Evolutionary conservation across 2,113 vertebrate species (phyloP), one percentile per base, ranked within the genome.

Genomic region (Phycodurus eques): DNA sequence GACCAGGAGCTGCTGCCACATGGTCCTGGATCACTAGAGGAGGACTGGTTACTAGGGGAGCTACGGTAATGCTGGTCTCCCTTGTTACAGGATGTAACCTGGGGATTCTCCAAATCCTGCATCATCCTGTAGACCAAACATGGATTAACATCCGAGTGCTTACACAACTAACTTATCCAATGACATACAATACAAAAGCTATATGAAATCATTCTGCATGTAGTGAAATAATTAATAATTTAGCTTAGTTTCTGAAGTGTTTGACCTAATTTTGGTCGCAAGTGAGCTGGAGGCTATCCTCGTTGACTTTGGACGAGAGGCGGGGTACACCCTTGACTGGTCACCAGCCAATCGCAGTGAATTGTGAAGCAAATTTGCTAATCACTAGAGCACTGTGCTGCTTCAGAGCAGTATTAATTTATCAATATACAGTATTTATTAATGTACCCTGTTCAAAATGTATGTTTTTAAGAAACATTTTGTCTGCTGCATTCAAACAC

Each of bases 41-140:
- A 97, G 0, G 97, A 99, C 84, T 98, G 97, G 92, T 99, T 99
- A 92, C 96, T 98, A 1, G 97, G 97, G 27, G 97, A 99, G 87
- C 96, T 97, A 85, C 97, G 95, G 91, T 90, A 97, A 92, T 89
- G 90, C 69, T 93, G 91, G 76, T 94, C 85, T 90, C 80, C 91
- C 84, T 92, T 86, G 81, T 80, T 87, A 82, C 87, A 90, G 9
- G 61, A 76, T 57, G 74, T 67, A 57, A 88, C 75, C 85, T 88
- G 79, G 5, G 81, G 79, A 76, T 86, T 87, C 75, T 92, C 88
- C 83, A 85, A 68, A 44, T 90, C 88, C 66, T 90, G 81, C 81
- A 90, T 44, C 3, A 64, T 65, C 77, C 80, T 91, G 81, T 63
- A 83, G 49, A 86, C 15, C 84, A 42, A 81, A 59, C 12, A 11